phyloP scores from a whole-genome alignment of 1,140 invertebrate species.

The Mylabris phalerata region DNA sequence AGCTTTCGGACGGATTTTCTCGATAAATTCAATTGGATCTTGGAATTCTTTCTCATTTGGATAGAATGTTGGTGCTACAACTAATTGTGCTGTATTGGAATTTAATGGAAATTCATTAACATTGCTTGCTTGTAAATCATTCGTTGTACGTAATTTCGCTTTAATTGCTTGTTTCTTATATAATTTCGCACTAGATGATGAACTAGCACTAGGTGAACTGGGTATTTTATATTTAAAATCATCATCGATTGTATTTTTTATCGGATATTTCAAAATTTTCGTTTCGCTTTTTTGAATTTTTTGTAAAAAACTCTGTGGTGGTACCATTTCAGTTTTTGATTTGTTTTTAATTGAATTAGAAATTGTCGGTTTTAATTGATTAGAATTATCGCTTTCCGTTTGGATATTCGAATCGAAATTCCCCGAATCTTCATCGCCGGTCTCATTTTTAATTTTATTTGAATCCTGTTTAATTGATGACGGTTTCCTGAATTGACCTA shows the following conservation, averaged over 20 bases:
- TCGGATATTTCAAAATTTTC: constrained; percentile 5
- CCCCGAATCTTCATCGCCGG: constrained; percentile 25
- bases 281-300: constrained; percentile 27
- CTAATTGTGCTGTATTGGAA: constrained; percentile 50
- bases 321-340: constrained; percentile 42
- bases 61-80: constrained; percentile 76
- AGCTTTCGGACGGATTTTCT: constrained; percentile 70
- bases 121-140: constrained; percentile 43
- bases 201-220: constrained; percentile 41
- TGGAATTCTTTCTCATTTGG: constrained; percentile 75
- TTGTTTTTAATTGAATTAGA: constrained; percentile 30
- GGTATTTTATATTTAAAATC: constrained; percentile 40
- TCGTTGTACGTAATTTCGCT: constrained; percentile 26
- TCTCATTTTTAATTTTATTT: constrained; percentile 8
- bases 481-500: constrained; percentile 25
- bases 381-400: constrained; percentile 57
- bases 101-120: constrained; percentile 46
- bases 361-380: constrained; percentile 54
- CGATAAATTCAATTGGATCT: constrained; percentile 85
- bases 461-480: constrained; percentile 15
- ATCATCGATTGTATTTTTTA: constrained; percentile 17
- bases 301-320: constrained; percentile 52
- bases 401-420: constrained; percentile 38
- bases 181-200: constrained; percentile 39
- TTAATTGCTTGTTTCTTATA: constrained; percentile 32